Evolutionary conservation across 2,797 vertebrate species (phyloP).

Genomic region (Rhynchonycteris naso): DNA sequence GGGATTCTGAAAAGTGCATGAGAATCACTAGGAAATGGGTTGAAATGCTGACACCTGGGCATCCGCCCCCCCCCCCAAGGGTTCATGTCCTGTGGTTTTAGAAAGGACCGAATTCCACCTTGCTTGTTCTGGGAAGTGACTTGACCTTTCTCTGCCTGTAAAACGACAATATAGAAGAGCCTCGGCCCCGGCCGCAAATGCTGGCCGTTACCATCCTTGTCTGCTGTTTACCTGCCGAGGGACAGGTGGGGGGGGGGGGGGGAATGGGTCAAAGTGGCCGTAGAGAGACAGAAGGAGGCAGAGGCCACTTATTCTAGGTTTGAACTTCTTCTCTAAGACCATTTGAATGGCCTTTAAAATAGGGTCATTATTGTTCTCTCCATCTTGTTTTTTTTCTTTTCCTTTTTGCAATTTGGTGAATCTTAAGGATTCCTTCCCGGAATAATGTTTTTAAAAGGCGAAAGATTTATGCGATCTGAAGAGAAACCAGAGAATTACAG

Average conservation of each 20-base stretch:
- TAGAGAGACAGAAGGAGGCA: not conserved
- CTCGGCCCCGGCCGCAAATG: no score
- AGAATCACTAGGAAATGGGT: not conserved
- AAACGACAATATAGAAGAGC: not conserved
- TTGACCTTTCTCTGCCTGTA: not conserved
- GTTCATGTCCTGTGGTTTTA: not conserved
- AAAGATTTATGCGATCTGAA: no score
- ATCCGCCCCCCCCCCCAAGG: not conserved
- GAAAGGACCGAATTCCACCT: not conserved
- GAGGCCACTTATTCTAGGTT: not conserved
- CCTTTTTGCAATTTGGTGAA: not conserved
- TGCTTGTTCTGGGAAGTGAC: not conserved
- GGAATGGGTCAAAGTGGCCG: not conserved
- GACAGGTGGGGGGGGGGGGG: not conserved
- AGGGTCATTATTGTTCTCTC: not conserved
- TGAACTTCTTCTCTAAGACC: not conserved
- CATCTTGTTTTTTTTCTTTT: not conserved
- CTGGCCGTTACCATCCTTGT: not conserved
- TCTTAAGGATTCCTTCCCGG: not conserved
- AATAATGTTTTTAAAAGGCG: not conserved
- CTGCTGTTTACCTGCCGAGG: not conserved
- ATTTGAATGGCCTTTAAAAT: not conserved
- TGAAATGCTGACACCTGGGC: not conserved
- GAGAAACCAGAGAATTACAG: no score
- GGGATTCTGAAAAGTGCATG: rapidly evolving